These are phyloP conservation scores for Electrophaes corylata DNA, from an alignment of 2,888 invertebrate species.

Conservation along the genomic window DNA sequence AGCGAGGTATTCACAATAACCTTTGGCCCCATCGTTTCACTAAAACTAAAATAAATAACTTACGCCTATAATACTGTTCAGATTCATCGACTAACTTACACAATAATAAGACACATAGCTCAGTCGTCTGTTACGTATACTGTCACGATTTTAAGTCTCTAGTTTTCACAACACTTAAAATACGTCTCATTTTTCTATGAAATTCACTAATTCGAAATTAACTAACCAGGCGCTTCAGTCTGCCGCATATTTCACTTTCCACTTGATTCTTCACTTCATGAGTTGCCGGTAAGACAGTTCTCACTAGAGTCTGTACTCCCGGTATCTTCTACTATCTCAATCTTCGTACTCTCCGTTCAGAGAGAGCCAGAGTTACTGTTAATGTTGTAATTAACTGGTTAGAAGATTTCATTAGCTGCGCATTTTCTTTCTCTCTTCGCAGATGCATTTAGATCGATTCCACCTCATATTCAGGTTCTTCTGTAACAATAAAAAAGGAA, in stretches of 20 bases:
- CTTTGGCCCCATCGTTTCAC: slow-evolving; percentile 71
- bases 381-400: not conserved
- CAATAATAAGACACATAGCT: slow-evolving; percentile 46
- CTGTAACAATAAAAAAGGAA: slow-evolving; percentile 67
- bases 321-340: not conserved
- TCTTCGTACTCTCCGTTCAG: slow-evolving; percentile 3
- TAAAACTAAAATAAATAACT: slow-evolving; percentile 64
- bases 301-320: not conserved
- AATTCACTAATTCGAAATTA: slow-evolving; percentile 14
- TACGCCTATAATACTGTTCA: slow-evolving; percentile 74
- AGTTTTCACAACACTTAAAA: slow-evolving; percentile 28
- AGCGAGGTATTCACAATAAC: slow-evolving; percentile 66
- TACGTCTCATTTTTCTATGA: not conserved
- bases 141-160: slow-evolving; percentile 32
- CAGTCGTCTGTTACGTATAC: slow-evolving; percentile 44
- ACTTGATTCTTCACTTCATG: slow-evolving; percentile 12
- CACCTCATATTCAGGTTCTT: slow-evolving; percentile 76
- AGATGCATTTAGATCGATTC: slow-evolving; percentile 76
- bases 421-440: slow-evolving; percentile 56
- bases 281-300: slow-evolving; percentile 7
- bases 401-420: slow-evolving; percentile 24
- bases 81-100: slow-evolving; percentile 46
- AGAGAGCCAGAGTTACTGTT: not conserved
- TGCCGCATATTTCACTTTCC: slow-evolving; percentile 3
- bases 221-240: slow-evolving; percentile 20